Base-by-base conservation (phyloP, 2,113 vertebrate species). In the Cephalopholis sonnerati region DNA sequence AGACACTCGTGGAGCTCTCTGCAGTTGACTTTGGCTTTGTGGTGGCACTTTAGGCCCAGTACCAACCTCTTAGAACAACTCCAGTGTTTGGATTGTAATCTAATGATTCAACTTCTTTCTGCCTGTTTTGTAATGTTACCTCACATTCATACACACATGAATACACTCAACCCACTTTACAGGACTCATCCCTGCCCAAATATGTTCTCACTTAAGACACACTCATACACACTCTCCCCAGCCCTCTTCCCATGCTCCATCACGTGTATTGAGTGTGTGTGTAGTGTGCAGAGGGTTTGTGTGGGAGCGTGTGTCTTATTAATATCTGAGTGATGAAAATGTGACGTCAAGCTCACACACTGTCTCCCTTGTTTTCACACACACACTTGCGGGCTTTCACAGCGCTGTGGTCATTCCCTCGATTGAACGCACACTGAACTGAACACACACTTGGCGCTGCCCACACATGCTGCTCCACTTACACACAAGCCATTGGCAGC, bases 241-340 rank as follows among this genome's bases (percentile, higher is more conserved):
- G 29, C 54, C 48, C 50, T 67, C 41, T 44, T 76, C 59, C 63
- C 27, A 58, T 62, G 29, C 48, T 48, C 48, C 10, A 29, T 55
- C 61, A 63, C 13, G 3, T 69, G 86, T 59, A 3, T 59, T 27
- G 53, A 54, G 57, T 62, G 48, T 63, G 12, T 75, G 36, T 18
- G 32, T 62, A 58, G 77, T 16, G 67, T 39, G 78, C 27, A 41
- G 53, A 25, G 39, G 29, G 44, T 64, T 12, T 79, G 77, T 55
- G 73, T 41, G 44, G 22, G 77, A 48, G 67, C 0, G 72, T 73
- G 89, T 71, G 82, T 89, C 77, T 90, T 94, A 88, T 93, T 93
- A 94, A 93, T 94, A 91, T 93, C 90, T 15, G 67, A 74, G 89
- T 91, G 88, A 93, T 91, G 91, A 93, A 93, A 94, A 81, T 36